Percentiles rank a stretch among this genome's conserved stretches.
phyloP scores from a whole-genome alignment of 92 coral and sea anemone species.

The Epizoanthus scotinus region DNA sequence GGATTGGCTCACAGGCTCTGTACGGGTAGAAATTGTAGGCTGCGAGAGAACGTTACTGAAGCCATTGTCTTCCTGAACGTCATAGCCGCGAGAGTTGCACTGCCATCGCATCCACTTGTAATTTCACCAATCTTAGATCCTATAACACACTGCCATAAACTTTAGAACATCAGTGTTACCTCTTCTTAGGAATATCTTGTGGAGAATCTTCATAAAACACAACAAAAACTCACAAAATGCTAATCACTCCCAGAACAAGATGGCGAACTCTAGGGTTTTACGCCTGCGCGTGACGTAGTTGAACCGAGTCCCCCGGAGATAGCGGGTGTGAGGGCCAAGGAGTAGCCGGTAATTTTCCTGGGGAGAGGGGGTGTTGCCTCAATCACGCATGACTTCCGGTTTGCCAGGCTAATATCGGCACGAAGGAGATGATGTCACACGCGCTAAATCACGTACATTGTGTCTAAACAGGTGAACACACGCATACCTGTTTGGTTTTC shows the following conservation, averaged over 20 bases:
- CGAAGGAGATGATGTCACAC: neutral
- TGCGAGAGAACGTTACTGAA: slow-evolving; percentile 37
- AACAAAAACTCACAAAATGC: slow-evolving; percentile 93
- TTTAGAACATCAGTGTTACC: slow-evolving; percentile 53
- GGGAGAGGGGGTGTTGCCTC: slow-evolving; percentile 1
- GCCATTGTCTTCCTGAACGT: slow-evolving; percentile 45
- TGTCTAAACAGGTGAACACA: neutral
- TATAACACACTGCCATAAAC: slow-evolving; percentile 39
- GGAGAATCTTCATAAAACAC: slow-evolving; percentile 91
- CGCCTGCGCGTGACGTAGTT: slow-evolving; percentile 88
- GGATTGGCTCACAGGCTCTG: slow-evolving; percentile 40
- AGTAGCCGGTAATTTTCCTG: neutral
- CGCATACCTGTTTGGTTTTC: neutral
- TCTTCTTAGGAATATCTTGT: slow-evolving; percentile 64
- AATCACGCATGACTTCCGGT: slow-evolving; percentile 23
- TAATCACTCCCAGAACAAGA: slow-evolving; percentile 94
- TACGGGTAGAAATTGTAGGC: slow-evolving; percentile 34
- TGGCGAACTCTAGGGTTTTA: slow-evolving; percentile 70
- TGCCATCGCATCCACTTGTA: slow-evolving; percentile 24
- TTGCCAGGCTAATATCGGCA: slow-evolving; percentile 6
- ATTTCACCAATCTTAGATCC: slow-evolving; percentile 12
- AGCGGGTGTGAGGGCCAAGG: slow-evolving; percentile 27
- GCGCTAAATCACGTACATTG: slow-evolving; percentile 25
- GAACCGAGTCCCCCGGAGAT: slow-evolving; percentile 46
- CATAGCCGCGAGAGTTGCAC: slow-evolving; percentile 38